These are phyloP conservation scores for Callithrix jacchus DNA, from an alignment of 2,113 vertebrate species.

Conservation along the genomic window DNA sequence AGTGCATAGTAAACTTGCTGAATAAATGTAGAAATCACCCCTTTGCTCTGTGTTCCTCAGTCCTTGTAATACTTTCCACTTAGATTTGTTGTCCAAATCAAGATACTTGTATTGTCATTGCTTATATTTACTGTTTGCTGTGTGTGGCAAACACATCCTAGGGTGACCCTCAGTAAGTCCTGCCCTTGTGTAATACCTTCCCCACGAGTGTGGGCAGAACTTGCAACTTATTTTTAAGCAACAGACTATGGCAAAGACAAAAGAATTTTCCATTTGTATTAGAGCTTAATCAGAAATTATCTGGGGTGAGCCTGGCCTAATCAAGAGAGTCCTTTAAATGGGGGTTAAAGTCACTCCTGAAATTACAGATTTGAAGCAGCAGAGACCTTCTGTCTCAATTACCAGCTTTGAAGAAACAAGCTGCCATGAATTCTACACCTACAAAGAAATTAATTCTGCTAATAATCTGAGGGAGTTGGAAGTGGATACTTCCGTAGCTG, in stretches of 20 bases:
- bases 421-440: neutral
- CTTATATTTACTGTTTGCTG: slow-evolving; percentile 4
- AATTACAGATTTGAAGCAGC: slow-evolving; percentile 17
- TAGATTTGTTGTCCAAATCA: neutral
- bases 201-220: neutral
- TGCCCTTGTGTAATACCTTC: neutral
- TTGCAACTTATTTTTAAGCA: slow-evolving; percentile 3
- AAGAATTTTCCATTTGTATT: slow-evolving; percentile 2
- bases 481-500: neutral
- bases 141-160: neutral
- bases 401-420: neutral
- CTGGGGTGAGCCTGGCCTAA: neutral
- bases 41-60: neutral
- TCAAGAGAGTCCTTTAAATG: neutral
- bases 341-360: neutral
- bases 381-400: neutral
- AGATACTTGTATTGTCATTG: neutral
- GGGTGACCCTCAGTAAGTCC: neutral
- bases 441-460: slow-evolving; percentile 16
- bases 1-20: neutral
- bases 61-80: neutral
- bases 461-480: neutral
- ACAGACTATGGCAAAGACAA: slow-evolving; percentile 6
- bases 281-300: neutral
- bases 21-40: neutral